A percentile compares a stretch with the other conserved stretches of the same genome.
Evolutionary conservation across 1,140 invertebrate genomes (phyloP).

Genomic region (Vanessa tameamea): DNA sequence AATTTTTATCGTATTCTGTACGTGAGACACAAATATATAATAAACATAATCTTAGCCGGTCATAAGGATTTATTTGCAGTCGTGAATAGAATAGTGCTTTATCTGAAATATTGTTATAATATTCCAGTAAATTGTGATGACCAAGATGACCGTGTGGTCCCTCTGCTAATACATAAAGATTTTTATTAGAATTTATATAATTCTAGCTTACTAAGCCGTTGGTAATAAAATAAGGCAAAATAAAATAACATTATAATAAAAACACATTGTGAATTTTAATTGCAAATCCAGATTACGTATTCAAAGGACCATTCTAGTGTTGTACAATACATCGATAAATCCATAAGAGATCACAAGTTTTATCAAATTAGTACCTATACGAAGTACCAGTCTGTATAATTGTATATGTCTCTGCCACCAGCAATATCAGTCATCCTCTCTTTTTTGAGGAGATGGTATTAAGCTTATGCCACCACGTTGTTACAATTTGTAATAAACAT

Average conservation of each 20-base stretch:
- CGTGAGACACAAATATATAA: background rate
- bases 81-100: background rate
- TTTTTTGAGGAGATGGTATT: no score
- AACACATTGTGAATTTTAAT: background rate
- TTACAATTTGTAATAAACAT: no score
- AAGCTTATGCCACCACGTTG: no score
- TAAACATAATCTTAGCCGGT: background rate
- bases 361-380: no score
- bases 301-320: background rate
- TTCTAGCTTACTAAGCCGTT: background rate
- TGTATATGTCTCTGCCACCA: no score
- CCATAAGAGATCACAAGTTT: no score
- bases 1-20: constrained; percentile 3
- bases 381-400: no score
- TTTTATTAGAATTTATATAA: no score
- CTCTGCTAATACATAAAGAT: no score
- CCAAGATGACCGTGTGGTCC: no score
- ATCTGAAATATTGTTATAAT: background rate
- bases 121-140: no score
- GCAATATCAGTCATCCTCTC: no score
- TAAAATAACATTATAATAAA: background rate
- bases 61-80: background rate
- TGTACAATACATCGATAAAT: background rate
- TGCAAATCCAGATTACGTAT: background rate
- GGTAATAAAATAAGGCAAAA: background rate